A percentile compares a stretch with the other conserved stretches of the same genome.
phyloP scores from a whole-genome alignment of 2,888 invertebrate genomes.

The Drosophila multiciliata region DNA sequence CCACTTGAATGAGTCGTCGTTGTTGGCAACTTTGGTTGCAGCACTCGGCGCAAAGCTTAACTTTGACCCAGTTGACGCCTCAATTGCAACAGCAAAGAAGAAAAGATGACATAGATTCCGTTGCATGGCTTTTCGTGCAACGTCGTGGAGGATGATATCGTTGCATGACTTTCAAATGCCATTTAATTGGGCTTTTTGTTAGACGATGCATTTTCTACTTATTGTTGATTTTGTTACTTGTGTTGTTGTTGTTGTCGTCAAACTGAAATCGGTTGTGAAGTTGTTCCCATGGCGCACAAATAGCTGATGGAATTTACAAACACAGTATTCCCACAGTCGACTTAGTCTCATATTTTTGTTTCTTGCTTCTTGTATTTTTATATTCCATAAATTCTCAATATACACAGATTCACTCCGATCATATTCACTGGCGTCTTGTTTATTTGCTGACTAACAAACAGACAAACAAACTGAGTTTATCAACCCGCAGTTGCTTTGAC shows the following conservation, averaged over 20 bases:
- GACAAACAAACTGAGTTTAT: conserved; percentile 47
- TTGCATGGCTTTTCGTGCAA: conserved; percentile 38
- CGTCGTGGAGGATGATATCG: conserved; percentile 13
- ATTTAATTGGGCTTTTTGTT: conserved; percentile 67
- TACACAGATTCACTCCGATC: not conserved
- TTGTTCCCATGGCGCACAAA: conserved; percentile 41
- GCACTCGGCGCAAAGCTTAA: conserved; percentile 55
- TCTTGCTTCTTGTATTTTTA: not conserved
- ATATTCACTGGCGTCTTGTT: conserved; percentile 28
- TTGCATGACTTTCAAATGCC: conserved; percentile 62
- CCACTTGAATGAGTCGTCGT: conserved; percentile 38
- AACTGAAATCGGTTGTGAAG: conserved; percentile 28
- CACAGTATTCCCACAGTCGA: conserved; percentile 39
- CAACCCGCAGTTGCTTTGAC: conserved; percentile 23
- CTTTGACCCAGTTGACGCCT: conserved; percentile 80
- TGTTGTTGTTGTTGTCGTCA: conserved; percentile 4
- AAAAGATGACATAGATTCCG: conserved; percentile 62
- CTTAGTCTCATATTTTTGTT: not conserved
- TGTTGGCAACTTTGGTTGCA: conserved; percentile 33
- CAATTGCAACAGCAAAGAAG: conserved; percentile 57
- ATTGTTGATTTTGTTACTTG: not conserved
- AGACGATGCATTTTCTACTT: conserved; percentile 21
- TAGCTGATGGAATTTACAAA: conserved; percentile 13
- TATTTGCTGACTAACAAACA: conserved; percentile 32
- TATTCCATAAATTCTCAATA: conserved; percentile 4